A percentile compares a stretch with the other conserved stretches of the same genome.
These are phyloP conservation scores for Capitella teleta DNA, from an alignment of 1,140 invertebrate genomes.

Conservation along the genomic window DNA sequence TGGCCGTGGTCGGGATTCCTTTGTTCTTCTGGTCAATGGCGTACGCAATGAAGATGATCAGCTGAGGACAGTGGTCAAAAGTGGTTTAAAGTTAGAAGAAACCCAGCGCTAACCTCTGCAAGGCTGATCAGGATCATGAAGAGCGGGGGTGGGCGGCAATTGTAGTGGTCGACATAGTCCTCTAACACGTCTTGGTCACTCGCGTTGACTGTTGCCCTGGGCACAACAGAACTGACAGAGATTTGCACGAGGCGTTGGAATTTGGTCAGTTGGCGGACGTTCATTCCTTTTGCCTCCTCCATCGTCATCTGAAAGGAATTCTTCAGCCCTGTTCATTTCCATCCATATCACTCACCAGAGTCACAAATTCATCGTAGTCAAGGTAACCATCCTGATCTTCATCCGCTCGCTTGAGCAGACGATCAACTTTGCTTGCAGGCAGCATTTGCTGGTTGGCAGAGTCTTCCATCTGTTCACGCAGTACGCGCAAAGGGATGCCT, in stretches of 20 bases:
- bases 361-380: constrained; percentile 66
- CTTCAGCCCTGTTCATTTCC: background rate
- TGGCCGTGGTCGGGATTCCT: constrained; percentile 20
- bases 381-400: constrained; percentile 59
- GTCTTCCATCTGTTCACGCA: constrained; percentile 55
- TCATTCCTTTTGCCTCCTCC: background rate
- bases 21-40: constrained; percentile 3
- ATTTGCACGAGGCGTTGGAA: constrained; percentile 8
- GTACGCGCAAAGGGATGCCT: constrained; percentile 56
- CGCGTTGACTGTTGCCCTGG: background rate
- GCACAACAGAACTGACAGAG: constrained; percentile 12
- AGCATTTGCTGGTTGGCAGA: constrained; percentile 56
- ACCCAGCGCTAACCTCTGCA: constrained; percentile 60
- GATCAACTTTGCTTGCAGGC: constrained; percentile 56
- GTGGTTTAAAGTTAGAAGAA: background rate
- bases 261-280: constrained; percentile 6
- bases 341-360: constrained; percentile 50
- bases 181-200: constrained; percentile 16
- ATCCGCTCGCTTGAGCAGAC: constrained; percentile 61
- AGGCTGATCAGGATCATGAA: constrained; percentile 89
- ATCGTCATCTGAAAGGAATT: constrained; percentile 3
- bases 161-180: constrained; percentile 77
- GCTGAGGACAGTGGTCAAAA: background rate
- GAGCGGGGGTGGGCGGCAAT: constrained; percentile 86
- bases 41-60: constrained; percentile 11